phyloP scores from a whole-genome alignment of 2,888 invertebrate species.

The Lasioglossum malachurum region DNA sequence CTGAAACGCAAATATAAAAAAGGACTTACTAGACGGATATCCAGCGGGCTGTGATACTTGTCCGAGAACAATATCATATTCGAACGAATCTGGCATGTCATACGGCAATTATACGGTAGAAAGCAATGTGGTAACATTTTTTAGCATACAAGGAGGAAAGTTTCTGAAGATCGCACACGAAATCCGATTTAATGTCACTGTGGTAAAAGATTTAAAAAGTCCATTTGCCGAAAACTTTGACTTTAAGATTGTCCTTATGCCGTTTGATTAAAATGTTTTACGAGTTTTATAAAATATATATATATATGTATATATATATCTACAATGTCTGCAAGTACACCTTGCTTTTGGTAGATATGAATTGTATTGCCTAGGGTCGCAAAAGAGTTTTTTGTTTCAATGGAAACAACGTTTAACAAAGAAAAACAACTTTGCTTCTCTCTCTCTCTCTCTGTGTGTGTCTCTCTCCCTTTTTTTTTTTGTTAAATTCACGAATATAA shows the following conservation, averaged over 20 bases:
- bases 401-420: slow-evolving; percentile 42
- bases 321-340: slow-evolving; percentile 44
- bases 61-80: slow-evolving; percentile 64
- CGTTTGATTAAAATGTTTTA: slow-evolving; percentile 45
- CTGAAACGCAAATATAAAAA: slow-evolving; percentile 77
- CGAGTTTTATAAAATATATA: slow-evolving; percentile 42
- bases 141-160: slow-evolving; percentile 63
- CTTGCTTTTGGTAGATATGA: slow-evolving; percentile 48
- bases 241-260: slow-evolving; percentile 61
- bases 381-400: slow-evolving; percentile 35
- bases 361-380: slow-evolving; percentile 42
- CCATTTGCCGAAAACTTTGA: slow-evolving; percentile 61
- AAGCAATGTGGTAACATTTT: slow-evolving; percentile 64
- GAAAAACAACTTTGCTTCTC: slow-evolving; percentile 35
- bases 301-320: slow-evolving; percentile 42
- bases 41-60: slow-evolving; percentile 50
- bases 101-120: slow-evolving; percentile 63
- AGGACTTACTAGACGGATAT: slow-evolving; percentile 66
- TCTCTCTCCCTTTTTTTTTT: slow-evolving; percentile 25
- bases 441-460: background rate
- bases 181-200: slow-evolving; percentile 61
- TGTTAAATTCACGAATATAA: slow-evolving; percentile 38
- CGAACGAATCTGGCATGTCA: slow-evolving; percentile 66
- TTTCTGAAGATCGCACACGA: slow-evolving; percentile 66
- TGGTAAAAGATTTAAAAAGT: slow-evolving; percentile 60